Evolutionary conservation across 37 sponge, comb jelly and placozoan species (phyloP).

Genomic region (Oscarella lobularis): DNA sequence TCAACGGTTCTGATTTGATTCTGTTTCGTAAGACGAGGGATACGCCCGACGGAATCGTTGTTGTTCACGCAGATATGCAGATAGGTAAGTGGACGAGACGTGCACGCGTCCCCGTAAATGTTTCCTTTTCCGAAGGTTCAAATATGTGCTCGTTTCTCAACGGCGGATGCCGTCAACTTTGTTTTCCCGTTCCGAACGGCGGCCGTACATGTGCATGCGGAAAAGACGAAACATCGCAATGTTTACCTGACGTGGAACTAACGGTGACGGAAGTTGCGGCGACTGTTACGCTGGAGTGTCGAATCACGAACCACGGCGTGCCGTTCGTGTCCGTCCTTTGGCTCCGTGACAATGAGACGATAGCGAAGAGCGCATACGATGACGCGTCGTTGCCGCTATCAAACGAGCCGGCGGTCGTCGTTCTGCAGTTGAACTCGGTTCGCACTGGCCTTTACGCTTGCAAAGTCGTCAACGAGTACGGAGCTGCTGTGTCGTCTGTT

Average conservation of each 20-base stretch:
- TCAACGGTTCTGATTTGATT: background rate
- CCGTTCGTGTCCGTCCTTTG: background rate
- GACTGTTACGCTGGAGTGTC: background rate
- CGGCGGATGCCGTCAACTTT: background rate
- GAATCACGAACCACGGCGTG: background rate
- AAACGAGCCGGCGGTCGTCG: background rate
- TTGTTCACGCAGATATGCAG: background rate
- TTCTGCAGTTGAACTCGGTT: background rate
- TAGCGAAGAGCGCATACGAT: background rate
- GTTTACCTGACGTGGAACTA: background rate
- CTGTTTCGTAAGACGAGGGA: background rate
- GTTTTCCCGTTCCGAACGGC: background rate
- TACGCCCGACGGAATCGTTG: background rate
- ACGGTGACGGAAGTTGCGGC: background rate
- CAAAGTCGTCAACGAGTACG: background rate
- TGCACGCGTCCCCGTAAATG: background rate
- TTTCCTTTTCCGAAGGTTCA: background rate
- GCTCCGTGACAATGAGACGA: background rate
- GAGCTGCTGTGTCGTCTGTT: background rate
- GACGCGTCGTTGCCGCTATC: no score
- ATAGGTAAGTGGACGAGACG: background rate
- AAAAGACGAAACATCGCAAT: background rate
- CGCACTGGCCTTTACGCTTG: background rate
- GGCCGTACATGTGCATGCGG: background rate
- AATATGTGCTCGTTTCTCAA: background rate